Percentiles rank a stretch among this genome's conserved stretches.
These are phyloP conservation scores for Temnothorax ravouxi DNA, from an alignment of 2,888 invertebrate species.

Conservation along the genomic window DNA sequence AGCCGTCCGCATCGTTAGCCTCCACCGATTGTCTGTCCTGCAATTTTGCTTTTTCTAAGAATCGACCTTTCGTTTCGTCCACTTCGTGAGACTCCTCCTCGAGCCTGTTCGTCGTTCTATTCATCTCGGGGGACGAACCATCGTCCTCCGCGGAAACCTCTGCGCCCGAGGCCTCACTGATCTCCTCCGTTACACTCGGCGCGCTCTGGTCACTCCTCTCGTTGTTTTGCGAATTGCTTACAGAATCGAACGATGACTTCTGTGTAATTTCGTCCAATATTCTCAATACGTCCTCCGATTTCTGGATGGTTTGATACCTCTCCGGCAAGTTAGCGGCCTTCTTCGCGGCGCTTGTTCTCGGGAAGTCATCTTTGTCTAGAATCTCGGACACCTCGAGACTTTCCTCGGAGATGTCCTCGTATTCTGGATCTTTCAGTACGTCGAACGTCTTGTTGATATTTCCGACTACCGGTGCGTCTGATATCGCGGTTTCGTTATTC, in stretches of 20 bases:
- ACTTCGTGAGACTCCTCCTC: slow-evolving; percentile 2
- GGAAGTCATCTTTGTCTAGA: slow-evolving; percentile 79
- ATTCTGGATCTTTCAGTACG: slow-evolving; percentile 80
- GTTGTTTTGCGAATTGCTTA: slow-evolving; percentile 33
- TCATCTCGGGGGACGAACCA: slow-evolving; percentile 4
- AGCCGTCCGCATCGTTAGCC: not conserved
- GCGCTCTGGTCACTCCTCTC: not conserved
- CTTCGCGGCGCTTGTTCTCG: slow-evolving; percentile 66
- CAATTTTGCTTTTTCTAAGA: slow-evolving; percentile 25
- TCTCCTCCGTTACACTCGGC: slow-evolving; percentile 35
- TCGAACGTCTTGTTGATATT: slow-evolving; percentile 66
- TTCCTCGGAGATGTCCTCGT: slow-evolving; percentile 85
- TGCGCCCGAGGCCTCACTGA: slow-evolving; percentile 6
- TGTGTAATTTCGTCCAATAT: slow-evolving; percentile 82
- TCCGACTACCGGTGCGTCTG: not conserved
- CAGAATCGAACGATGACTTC: slow-evolving; percentile 66
- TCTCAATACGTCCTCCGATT: slow-evolving; percentile 80
- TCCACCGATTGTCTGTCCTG: not conserved
- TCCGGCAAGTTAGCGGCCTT: slow-evolving; percentile 76
- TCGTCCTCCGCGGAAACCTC: slow-evolving; percentile 38
- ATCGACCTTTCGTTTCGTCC: slow-evolving; percentile 21
- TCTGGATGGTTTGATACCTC: slow-evolving; percentile 79
- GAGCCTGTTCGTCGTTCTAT: not conserved
- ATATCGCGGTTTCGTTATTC: not conserved
- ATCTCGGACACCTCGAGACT: slow-evolving; percentile 85